phyloP scores from a whole-genome alignment of 2,888 invertebrate species.

The Leptinotarsa tumamoca region DNA sequence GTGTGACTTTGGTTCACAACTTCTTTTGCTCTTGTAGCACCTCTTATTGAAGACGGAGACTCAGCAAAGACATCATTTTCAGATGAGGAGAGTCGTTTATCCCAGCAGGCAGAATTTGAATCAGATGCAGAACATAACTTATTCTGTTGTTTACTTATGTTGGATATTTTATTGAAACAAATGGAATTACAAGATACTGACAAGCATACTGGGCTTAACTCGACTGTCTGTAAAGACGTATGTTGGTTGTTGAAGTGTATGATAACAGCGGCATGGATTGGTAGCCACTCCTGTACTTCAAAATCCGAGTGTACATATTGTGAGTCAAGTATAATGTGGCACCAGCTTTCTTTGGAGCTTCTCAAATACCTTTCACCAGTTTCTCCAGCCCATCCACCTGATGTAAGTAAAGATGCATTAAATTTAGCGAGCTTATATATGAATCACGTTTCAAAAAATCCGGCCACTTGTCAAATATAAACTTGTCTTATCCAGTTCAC shows the following conservation, averaged over 20 bases:
- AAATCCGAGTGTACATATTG: constrained; percentile 89
- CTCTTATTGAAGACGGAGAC: constrained; percentile 75
- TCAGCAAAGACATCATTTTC: constrained; percentile 77
- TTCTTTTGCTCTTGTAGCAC: constrained; percentile 63
- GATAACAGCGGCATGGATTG: constrained; percentile 80
- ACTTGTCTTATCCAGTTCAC: too few species aligned
- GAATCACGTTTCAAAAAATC: too few species aligned
- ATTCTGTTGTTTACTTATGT: constrained; percentile 96
- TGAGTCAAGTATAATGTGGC: constrained; percentile 94
- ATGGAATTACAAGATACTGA: constrained; percentile 90
- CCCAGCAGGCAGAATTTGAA: constrained; percentile 76
- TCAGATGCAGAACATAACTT: constrained; percentile 82
- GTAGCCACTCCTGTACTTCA: constrained; percentile 72
- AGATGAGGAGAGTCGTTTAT: constrained; percentile 75
- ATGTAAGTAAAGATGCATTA: constrained; percentile 70
- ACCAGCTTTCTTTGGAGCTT: constrained; percentile 86
- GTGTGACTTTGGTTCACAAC: constrained; percentile 23
- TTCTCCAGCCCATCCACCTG: constrained; percentile 79
- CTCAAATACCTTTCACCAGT: constrained; percentile 84
- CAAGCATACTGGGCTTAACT: constrained; percentile 82
- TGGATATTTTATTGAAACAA: constrained; percentile 95
- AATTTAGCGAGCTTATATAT: too few species aligned
- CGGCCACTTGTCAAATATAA: too few species aligned
- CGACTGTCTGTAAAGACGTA: constrained; percentile 80
- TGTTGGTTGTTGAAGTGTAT: constrained; percentile 81